phyloP scores from a whole-genome alignment of 2,797 vertebrate genomes.

The Tarsius wallacei region DNA sequence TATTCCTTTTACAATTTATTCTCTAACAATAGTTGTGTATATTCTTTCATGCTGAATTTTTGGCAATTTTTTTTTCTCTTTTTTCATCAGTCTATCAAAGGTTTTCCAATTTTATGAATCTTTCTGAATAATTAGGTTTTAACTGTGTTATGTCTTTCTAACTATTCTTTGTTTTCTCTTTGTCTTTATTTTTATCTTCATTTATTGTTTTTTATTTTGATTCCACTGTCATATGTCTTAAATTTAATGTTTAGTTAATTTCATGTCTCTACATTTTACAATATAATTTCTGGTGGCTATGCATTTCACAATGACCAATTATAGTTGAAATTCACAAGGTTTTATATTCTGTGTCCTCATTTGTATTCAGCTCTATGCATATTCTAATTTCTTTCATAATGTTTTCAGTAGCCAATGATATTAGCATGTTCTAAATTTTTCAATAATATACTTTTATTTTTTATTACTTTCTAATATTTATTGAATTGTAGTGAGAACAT shows the following conservation, averaged over 20 bases:
- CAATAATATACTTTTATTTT: not conserved
- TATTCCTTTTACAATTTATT: not conserved
- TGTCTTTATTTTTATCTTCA: not conserved
- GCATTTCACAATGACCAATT: not conserved
- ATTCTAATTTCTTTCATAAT: not conserved
- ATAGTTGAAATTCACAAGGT: not conserved
- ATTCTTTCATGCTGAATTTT: not conserved
- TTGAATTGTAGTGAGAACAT: not conserved
- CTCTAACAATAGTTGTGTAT: not conserved
- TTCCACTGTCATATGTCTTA: not conserved
- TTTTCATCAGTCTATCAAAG: not conserved
- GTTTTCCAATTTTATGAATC: not conserved
- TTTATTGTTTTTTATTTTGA: not conserved
- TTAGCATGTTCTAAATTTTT: not conserved
- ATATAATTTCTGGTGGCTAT: not conserved
- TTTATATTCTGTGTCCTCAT: not conserved
- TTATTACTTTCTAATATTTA: not conserved
- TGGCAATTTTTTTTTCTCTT: not conserved
- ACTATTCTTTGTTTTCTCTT: too few relatives aligned
- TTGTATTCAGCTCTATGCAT: not conserved
- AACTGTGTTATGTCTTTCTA: too few relatives aligned
- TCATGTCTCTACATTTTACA: not conserved
- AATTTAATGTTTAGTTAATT: not conserved
- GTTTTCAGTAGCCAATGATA: not conserved
- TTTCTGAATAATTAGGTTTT: not conserved